Base-by-base conservation (phyloP, 2,113 vertebrate species). In the Pachycephala philippinensis region DNA sequence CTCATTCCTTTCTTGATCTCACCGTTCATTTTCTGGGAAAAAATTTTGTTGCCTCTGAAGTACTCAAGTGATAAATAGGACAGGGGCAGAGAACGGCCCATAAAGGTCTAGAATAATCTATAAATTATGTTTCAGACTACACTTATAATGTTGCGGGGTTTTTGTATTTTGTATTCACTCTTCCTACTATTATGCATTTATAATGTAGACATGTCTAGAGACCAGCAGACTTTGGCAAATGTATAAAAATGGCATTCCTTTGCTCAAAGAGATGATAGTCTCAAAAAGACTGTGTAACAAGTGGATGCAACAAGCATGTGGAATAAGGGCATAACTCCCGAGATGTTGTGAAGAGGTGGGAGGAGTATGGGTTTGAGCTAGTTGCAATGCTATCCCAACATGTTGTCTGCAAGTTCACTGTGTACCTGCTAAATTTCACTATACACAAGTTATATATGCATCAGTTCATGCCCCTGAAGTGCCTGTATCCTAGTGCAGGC, bases 141-240 rank as follows among this genome's bases (percentile, higher is more conserved):
- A 24, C 42, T 65, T 82, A 13, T 39, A 60, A 31, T 53, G 15
- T 33, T 68, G 20, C 5, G 5, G 5, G 0, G 0, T 2, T 9
- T 26, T 68, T 74, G 11, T 68, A 4, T 65, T 78, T 69, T 78
- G 7, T 33, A 83, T 68, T 57, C 26, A 23, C 14, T 72, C 4
- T 40, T 54, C 40, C 27, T 89, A 3, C 31, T 28, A 50, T 26
- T 35, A 69, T 39, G 14, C 7, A 30, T 54, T 87, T 50, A 37
- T 77, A 64, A 64, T 15, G 6, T 37, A 54, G 8, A 23, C 9
- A 3, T 70, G 10, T 17, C 37, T 71, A 71, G 47, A 84, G 53
- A 80, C 11, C n/a, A 83, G 47, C 9, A 65, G 8, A 13, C 21
- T 61, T 47, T 44, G 39, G 9, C 3, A 39, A 77, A 84, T 28